Percentiles rank a stretch among this genome's conserved stretches.
These are phyloP conservation scores for Crotalus tigris DNA, from an alignment of 2,113 vertebrate genomes.

Conservation along the genomic window DNA sequence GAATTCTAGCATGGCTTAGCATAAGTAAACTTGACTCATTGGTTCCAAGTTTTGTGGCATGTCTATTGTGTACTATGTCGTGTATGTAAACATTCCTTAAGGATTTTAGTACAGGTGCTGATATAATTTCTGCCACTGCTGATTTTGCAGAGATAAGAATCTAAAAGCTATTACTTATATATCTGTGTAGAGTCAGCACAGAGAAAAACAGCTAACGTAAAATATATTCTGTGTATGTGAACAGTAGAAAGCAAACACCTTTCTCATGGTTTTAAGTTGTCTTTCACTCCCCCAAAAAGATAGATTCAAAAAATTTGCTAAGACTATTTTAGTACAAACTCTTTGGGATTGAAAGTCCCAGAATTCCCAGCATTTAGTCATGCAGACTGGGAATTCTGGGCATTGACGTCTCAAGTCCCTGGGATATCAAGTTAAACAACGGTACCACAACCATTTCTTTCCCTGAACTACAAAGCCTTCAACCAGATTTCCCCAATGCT, in stretches of 20 bases:
- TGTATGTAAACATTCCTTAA: not conserved
- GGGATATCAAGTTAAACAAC: not conserved
- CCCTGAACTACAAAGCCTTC: not conserved
- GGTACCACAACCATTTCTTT: not conserved
- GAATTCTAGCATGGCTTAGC: not conserved
- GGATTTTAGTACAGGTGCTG: not conserved
- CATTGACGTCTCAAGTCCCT: not conserved
- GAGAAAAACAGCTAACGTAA: not conserved
- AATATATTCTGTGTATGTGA: not conserved
- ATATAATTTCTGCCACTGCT: not conserved
- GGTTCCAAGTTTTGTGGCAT: not conserved
- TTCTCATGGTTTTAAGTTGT: not conserved
- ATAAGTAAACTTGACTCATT: not conserved
- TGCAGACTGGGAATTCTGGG: not conserved
- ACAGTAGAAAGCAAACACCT: not conserved
- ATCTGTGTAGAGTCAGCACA: not conserved
- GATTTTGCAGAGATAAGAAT: not conserved
- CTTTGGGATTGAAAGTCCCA: not conserved
- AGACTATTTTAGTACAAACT: not conserved
- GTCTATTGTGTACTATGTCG: not conserved
- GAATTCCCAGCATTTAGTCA: no score
- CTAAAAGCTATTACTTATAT: not conserved
- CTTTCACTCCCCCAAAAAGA: not conserved
- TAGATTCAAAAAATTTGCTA: not conserved
- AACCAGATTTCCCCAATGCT: not conserved